phyloP scores from a whole-genome alignment of 2,797 vertebrate species.

The Toxotes lorentzi region DNA sequence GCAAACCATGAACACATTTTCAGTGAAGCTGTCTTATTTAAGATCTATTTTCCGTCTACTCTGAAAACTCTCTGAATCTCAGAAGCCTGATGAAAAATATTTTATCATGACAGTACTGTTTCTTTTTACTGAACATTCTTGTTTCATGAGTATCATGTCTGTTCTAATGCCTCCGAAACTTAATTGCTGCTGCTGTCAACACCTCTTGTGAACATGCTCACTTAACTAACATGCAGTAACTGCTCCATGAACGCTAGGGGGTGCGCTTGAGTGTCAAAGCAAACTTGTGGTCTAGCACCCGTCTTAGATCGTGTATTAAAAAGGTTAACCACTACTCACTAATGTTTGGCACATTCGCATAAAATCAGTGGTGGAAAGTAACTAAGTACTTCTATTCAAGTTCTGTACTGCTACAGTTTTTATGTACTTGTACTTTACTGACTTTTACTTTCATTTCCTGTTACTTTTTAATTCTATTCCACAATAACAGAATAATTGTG shows the following conservation, averaged over 20 bases:
- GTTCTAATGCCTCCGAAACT: neutral
- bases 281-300: neutral
- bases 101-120: neutral
- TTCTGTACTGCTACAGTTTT: neutral
- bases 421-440: neutral
- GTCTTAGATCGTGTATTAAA: slow-evolving; percentile 50
- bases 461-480: neutral
- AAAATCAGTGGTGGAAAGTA: neutral
- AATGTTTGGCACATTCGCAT: neutral
- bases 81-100: neutral
- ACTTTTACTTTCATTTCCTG: neutral
- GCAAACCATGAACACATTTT: neutral
- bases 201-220: neutral
- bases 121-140: neutral
- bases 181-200: neutral
- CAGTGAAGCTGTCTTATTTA: neutral
- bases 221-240: neutral
- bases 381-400: too few relatives aligned
- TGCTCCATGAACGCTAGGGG: slow-evolving; percentile 48
- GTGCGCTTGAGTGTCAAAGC: slow-evolving; percentile 8
- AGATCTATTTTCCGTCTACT: neutral
- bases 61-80: neutral
- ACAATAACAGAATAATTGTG: neutral
- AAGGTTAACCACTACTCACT: neutral
- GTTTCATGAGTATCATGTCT: neutral